Percentiles rank a stretch among this genome's conserved stretches.
Conservation (phyloP, 2,113 vertebrate genomes). For the Genyomyrus donnyi region DNA sequence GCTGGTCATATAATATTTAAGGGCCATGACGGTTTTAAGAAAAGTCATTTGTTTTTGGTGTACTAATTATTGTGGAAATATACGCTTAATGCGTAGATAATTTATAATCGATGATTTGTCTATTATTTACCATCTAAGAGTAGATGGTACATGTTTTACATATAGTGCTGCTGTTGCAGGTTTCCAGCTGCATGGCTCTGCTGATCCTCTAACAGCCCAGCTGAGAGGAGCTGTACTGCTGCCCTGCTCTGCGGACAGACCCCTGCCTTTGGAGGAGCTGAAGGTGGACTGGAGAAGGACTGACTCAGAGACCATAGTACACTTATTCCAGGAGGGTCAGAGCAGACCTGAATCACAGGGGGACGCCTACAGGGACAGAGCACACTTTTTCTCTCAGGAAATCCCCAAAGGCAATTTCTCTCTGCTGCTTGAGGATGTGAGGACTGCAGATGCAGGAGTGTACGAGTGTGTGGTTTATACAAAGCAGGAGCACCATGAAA, state of each 20-base stretch:
- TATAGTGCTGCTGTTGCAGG: background rate
- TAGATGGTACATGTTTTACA: background rate
- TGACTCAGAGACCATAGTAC: too few species aligned
- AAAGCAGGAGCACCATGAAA: background rate
- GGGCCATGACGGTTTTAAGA: background rate
- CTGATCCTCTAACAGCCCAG: background rate
- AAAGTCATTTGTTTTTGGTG: background rate
- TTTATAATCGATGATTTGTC: background rate
- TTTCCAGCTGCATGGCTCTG: background rate
- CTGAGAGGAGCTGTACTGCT: background rate
- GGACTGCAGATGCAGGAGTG: too few species aligned
- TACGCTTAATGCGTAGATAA: background rate
- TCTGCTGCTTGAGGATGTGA: too few species aligned
- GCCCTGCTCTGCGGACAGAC: too few species aligned
- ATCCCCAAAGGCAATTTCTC: background rate
- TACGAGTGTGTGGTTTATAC: too few species aligned
- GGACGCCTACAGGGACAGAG: background rate
- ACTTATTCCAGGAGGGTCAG: too few species aligned
- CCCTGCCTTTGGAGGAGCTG: too few species aligned
- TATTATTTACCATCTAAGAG: too few species aligned
- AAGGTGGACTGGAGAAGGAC: too few species aligned
- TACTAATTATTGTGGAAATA: background rate
- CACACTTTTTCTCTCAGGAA: background rate
- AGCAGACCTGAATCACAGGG: background rate
- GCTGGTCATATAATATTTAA: background rate